Conservation (phyloP, 2,888 invertebrate species). For the Embidobia sp. region DNA sequence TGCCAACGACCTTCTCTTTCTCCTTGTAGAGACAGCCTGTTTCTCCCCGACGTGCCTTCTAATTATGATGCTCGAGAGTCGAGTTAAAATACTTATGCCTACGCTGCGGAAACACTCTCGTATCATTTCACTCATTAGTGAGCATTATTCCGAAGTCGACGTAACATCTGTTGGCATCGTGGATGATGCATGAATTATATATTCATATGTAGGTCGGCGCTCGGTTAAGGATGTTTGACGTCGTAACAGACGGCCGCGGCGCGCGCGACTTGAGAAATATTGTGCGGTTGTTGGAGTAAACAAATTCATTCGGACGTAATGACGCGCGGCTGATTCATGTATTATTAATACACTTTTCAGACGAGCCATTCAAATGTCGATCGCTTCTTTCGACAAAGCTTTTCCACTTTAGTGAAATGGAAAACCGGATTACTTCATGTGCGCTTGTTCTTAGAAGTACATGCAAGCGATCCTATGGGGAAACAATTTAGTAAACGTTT, state of each 20-base stretch:
- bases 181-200: slow-evolving; percentile 62
- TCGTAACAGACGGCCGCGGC: slow-evolving; percentile 34
- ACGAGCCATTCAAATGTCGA: slow-evolving; percentile 7
- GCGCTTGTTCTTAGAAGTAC: too few relatives aligned
- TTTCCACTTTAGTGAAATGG: neutral
- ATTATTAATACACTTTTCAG: slow-evolving; percentile 36
- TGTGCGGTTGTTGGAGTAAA: slow-evolving; percentile 42
- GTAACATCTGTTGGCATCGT: slow-evolving; percentile 54
- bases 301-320: slow-evolving; percentile 48
- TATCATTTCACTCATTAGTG: slow-evolving; percentile 60
- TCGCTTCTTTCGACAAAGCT: slow-evolving; percentile 7
- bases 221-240: slow-evolving; percentile 55
- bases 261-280: slow-evolving; percentile 38
- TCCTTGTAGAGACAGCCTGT: slow-evolving; percentile 5
- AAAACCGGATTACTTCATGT: too few relatives aligned
- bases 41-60: slow-evolving; percentile 9
- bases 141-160: slow-evolving; percentile 54
- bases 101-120: slow-evolving; percentile 49
- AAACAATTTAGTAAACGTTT: too few relatives aligned
- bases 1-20: slow-evolving; percentile 30
- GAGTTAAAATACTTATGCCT: slow-evolving; percentile 42
- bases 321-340: slow-evolving; percentile 42
- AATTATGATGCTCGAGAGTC: slow-evolving; percentile 36
- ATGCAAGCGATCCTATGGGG: too few relatives aligned
- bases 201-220: slow-evolving; percentile 60